These are phyloP conservation scores for Celastrina argiolus DNA, from an alignment of 2,888 invertebrate species.

Conservation along the genomic window DNA sequence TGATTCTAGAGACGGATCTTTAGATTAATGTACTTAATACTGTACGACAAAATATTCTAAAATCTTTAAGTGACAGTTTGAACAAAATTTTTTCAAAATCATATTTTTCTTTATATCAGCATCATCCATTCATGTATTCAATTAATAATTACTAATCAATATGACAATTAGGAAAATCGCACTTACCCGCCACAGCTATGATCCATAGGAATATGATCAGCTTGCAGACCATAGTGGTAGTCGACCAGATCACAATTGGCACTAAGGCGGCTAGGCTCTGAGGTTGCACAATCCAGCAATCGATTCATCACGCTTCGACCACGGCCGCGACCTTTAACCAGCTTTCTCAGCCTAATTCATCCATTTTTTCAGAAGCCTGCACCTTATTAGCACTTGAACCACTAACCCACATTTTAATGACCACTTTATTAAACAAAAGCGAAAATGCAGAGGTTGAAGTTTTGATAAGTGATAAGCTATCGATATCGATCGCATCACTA, in stretches of 20 bases:
- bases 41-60: too few relatives aligned
- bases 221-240: conserved; percentile 37
- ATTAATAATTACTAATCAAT: background rate
- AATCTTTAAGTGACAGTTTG: too few relatives aligned
- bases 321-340: conserved; percentile 56
- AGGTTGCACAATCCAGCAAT: conserved; percentile 52
- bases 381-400: background rate
- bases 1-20: too few relatives aligned
- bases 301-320: conserved; percentile 58
- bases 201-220: conserved; percentile 38
- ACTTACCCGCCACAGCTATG: conserved; percentile 43
- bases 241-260: conserved; percentile 35
- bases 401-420: background rate
- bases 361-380: conserved; percentile 20
- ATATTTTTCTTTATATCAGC: too few relatives aligned
- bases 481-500: too few relatives aligned
- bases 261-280: conserved; percentile 41
- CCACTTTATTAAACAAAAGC: background rate
- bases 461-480: too few relatives aligned
- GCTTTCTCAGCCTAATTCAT: conserved; percentile 27
- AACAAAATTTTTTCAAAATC: too few relatives aligned
- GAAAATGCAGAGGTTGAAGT: too few relatives aligned
- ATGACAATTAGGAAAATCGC: conserved; percentile 17
- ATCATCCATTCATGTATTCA: too few relatives aligned
- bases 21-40: too few relatives aligned